Base-by-base conservation (phyloP, 2,113 vertebrate genomes). In the Conger conger region DNA sequence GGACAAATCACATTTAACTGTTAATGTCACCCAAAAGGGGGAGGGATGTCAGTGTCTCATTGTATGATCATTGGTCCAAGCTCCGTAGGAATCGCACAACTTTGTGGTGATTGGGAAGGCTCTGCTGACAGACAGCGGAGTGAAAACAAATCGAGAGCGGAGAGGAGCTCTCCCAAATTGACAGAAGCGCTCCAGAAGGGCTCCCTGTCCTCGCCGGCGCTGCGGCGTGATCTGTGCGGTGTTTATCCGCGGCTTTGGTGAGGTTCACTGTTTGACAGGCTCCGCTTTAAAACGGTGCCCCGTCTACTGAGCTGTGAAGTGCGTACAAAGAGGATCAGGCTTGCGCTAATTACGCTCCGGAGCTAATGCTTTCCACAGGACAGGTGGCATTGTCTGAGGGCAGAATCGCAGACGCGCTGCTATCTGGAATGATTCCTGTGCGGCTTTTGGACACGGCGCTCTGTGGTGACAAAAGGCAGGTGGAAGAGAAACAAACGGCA, bases 361-460 rank as follows among this genome's bases (percentile, higher is more conserved):
- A 84, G 68, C 53, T 78, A 84, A 81, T 76, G 37, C 73, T 78
- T 77, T 53, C 23, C 15, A 8, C 5, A 18, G 73, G 82, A 50
- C 82, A 84, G 50, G 73, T 42, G 38, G 73, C 73, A 50, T 77
- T 84, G 40, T 78, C 27, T 53, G 37, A 53, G 73, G 73, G 68
- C 82, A 83, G 57, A 1, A 45, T 42, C n/a, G 73, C 82, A 36
- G 57, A 83, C 38, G 35, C 3, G 73, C 4, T 11, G 16, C 11
- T 54, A 4, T 77, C 82, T 78, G 76, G 15, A 35, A 20, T 7
- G 30, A 78, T 78, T 78, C 76, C 76, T 18, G 36, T 23, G 30
- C 38, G 16, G 9, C 9, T 78, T 78, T 78, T 68, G 53, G 53
- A 60, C 68, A 79, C 42, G 23, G 1, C 27, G 79, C 80, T n/a